A percentile compares a stretch with the other conserved stretches of the same genome.
Evolutionary conservation across 2,797 vertebrate genomes (phyloP).

Genomic region (Gymnoscopelus microlampas): DNA sequence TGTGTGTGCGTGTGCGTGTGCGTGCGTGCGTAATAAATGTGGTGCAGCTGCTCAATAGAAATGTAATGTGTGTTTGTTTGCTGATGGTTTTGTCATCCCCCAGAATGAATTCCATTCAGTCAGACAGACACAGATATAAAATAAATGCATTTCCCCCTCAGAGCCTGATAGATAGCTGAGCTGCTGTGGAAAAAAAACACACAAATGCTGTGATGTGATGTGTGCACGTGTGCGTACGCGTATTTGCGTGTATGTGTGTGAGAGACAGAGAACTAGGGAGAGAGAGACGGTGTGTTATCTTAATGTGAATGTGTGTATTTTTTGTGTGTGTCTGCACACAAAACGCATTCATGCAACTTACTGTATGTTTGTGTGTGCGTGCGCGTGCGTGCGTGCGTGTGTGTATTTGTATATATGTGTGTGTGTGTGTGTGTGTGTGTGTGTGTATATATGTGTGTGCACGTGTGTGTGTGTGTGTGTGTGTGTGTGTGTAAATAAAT

Average conservation of each 20-base stretch:
- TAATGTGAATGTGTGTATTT: no score
- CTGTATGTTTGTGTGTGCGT: no score
- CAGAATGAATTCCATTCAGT: slow-evolving; percentile 29
- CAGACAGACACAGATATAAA: slow-evolving; percentile 35
- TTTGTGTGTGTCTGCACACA: no score
- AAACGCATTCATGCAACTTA: no score
- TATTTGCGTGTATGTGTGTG: not conserved
- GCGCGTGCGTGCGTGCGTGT: no score
- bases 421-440: not conserved
- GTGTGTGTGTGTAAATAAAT: slow-evolving; percentile 33
- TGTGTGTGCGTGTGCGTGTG: no score
- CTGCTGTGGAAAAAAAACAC: slow-evolving; percentile 22
- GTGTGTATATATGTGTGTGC: not conserved
- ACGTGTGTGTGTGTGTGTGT: not conserved
- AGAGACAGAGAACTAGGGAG: no score
- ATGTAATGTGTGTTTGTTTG: slow-evolving; percentile 17
- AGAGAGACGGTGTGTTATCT: no score
- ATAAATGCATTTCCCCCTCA: slow-evolving; percentile 44
- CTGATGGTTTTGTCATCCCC: slow-evolving; percentile 7
- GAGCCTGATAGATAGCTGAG: slow-evolving; percentile 47
- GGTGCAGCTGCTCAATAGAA: slow-evolving; percentile 10
- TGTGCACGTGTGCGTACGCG: slow-evolving; percentile 16
- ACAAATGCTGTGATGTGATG: slow-evolving; percentile 8
- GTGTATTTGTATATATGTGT: not conserved
- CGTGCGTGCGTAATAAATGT: not conserved